phyloP scores from a whole-genome alignment of 2,113 vertebrate genomes.

The Corythaeola cristata region DNA sequence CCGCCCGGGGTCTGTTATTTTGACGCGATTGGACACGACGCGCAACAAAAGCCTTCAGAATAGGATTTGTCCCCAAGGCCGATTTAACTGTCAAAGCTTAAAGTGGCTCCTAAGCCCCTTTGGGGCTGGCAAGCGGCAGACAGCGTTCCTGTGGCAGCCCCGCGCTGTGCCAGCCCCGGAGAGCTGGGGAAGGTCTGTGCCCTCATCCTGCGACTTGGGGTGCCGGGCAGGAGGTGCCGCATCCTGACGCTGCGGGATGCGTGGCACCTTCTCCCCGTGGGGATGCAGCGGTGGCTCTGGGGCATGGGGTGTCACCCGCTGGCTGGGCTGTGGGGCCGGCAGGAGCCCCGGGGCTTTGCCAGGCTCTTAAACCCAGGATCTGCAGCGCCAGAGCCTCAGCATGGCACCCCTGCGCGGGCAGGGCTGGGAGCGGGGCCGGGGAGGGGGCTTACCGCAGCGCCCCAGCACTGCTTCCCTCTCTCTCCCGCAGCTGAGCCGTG shows the following conservation, averaged over 20 bases:
- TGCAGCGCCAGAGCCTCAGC: accelerated
- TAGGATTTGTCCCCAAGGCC: slow-evolving; percentile 64
- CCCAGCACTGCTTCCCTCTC: not conserved
- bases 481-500: slow-evolving; percentile 81
- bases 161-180: not conserved
- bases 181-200: not conserved
- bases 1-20: slow-evolving; percentile 3
- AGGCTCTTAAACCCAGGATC: not conserved
- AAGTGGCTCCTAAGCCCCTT: not conserved
- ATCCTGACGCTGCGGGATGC: accelerated
- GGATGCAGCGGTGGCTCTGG: not conserved
- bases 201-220: not conserved
- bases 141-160: not conserved
- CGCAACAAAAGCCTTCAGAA: slow-evolving; percentile 54
- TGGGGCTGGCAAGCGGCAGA: not conserved
- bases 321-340: not conserved
- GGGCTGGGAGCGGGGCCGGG: not conserved
- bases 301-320: not conserved
- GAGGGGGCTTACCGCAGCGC: not conserved
- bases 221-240: not conserved
- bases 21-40: slow-evolving; percentile 35
- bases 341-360: not conserved
- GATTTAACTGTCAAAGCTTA: slow-evolving; percentile 65
- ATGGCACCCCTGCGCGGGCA: accelerated
- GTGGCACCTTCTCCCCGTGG: accelerated